Evolutionary conservation across 2,797 vertebrate species (phyloP).

Genomic region (Esox lucius): DNA sequence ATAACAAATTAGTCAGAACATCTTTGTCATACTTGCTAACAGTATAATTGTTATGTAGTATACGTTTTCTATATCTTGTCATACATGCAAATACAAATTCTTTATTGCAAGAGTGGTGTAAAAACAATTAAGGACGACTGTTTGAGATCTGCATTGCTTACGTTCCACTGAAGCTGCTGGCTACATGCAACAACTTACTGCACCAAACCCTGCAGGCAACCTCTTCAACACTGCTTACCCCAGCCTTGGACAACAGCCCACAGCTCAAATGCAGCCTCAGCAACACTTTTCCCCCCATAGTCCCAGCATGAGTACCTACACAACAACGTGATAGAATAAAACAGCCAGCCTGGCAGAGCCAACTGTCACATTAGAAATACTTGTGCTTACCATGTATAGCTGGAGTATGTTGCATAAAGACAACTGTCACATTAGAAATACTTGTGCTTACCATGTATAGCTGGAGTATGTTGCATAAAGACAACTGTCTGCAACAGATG

Average conservation of each 20-base stretch:
- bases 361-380: constrained; percentile 43
- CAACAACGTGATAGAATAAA: constrained; percentile 44
- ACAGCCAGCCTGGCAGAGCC: constrained; percentile 28
- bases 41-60: background rate
- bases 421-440: constrained; percentile 33
- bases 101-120: constrained; percentile 25
- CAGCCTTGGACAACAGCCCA: constrained; percentile 50
- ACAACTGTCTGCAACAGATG: constrained; percentile 54
- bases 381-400: constrained; percentile 32
- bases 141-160: constrained; percentile 40
- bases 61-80: too few species aligned
- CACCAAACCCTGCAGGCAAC: constrained; percentile 77
- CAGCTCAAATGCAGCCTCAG: constrained; percentile 42
- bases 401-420: constrained; percentile 38
- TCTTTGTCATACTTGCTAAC: background rate
- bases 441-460: constrained; percentile 30
- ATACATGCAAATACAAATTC: background rate
- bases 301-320: constrained; percentile 35
- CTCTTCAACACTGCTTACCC: constrained; percentile 54
- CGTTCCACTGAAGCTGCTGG: constrained; percentile 31
- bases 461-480: constrained; percentile 39
- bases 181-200: constrained; percentile 75
- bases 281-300: constrained; percentile 20
- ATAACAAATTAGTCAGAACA: background rate
- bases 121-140: constrained; percentile 20